Percentiles rank a stretch among this genome's conserved stretches.
Evolutionary conservation across 2,113 vertebrate species (phyloP).

Genomic region (Bubo blakistoni): DNA sequence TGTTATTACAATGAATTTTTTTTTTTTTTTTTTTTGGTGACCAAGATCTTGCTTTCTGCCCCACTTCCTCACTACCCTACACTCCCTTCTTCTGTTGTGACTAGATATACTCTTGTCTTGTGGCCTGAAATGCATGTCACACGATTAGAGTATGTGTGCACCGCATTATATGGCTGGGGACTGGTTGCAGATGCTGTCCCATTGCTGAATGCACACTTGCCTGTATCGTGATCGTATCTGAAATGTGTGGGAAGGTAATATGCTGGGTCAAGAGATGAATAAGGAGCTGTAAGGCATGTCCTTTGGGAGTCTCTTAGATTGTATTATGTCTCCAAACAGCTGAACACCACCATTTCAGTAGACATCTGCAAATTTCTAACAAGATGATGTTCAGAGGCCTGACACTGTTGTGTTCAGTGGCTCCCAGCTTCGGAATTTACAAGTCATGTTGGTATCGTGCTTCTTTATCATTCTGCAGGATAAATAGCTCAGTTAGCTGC

Average conservation of each 20-base stretch:
- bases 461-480: not conserved
- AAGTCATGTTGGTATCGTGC: not conserved
- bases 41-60: not conserved
- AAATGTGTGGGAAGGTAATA: not conserved
- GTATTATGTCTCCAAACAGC: not conserved
- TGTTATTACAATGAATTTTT: not conserved
- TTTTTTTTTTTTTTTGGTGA: not conserved
- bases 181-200: not conserved
- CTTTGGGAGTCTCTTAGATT: not conserved
- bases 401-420: not conserved
- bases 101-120: not conserved
- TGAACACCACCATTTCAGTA: not conserved
- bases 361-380: not conserved
- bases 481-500: not conserved
- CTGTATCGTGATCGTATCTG: accelerated
- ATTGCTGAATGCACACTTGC: not conserved
- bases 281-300: not conserved
- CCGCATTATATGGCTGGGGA: not conserved
- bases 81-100: not conserved
- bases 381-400: not conserved
- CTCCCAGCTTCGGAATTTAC: not conserved
- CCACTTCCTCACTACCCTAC: not conserved
- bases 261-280: not conserved
- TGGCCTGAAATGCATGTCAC: not conserved
- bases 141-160: not conserved